These are phyloP conservation scores for Chloromyia formosa DNA, from an alignment of 2,888 invertebrate genomes.

Conservation along the genomic window DNA sequence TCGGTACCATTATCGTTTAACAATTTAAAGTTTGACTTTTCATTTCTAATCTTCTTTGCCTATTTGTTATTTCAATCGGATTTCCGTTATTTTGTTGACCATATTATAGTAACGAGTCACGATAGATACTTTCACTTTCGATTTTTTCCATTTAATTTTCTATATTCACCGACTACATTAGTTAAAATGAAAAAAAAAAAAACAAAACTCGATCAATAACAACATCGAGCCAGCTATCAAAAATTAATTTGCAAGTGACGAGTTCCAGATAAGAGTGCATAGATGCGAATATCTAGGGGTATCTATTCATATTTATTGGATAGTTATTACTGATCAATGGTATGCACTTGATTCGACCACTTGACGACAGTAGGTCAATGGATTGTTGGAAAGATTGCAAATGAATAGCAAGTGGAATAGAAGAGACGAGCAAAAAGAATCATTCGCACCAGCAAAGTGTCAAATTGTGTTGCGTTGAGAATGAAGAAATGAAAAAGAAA, in stretches of 20 bases:
- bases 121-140: slow-evolving; percentile 38
- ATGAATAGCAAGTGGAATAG: neutral
- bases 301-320: neutral
- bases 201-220: neutral
- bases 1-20: slow-evolving; percentile 22
- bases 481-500: slow-evolving; percentile 11
- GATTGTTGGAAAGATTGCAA: neutral
- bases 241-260: neutral
- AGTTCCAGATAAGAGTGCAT: neutral
- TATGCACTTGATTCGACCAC: neutral
- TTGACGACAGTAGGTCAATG: slow-evolving; percentile 16
- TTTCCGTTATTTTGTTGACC: neutral
- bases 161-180: too few species aligned
- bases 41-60: slow-evolving; percentile 19
- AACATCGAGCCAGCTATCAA: neutral
- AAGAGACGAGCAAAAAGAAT: neutral
- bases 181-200: neutral
- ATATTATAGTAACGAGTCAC: neutral
- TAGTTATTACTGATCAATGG: neutral
- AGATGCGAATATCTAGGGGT: neutral
- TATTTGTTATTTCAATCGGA: slow-evolving; percentile 16
- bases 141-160: slow-evolving; percentile 23
- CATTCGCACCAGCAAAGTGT: neutral
- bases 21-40: slow-evolving; percentile 21
- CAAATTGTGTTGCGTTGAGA: neutral